These are phyloP conservation scores for Morpho helenor DNA, from an alignment of 2,888 invertebrate species.

Conservation along the genomic window DNA sequence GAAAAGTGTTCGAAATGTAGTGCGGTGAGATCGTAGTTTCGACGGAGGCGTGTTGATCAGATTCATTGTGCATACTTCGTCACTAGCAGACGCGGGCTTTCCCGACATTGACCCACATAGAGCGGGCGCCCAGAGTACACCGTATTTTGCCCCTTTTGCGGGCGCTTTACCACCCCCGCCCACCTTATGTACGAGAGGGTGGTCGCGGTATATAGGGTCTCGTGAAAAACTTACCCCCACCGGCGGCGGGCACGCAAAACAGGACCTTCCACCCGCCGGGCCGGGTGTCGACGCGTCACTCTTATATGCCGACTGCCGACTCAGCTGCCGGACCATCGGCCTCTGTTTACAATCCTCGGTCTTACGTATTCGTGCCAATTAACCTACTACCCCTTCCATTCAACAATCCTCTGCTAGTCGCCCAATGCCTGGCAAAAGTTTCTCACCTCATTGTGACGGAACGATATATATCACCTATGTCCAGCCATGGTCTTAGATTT, in stretches of 20 bases:
- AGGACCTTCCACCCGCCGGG: conserved; percentile 69
- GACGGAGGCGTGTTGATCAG: conserved; percentile 75
- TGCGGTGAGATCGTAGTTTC: conserved; percentile 58
- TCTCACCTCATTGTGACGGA: too few relatives aligned
- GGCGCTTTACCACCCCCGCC: conserved; percentile 77
- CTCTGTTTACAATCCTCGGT: conserved; percentile 24
- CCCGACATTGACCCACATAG: conserved; percentile 81
- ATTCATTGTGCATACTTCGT: conserved; percentile 79
- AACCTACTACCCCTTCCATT: conserved; percentile 6
- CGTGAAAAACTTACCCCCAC: conserved; percentile 79
- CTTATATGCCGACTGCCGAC: conserved; percentile 43
- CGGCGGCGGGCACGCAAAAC: conserved; percentile 74
- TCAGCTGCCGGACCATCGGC: conserved; percentile 40
- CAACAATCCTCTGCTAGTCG: conserved; percentile 5
- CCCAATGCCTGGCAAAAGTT: conserved; percentile 1
- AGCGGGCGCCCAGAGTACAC: conserved; percentile 78
- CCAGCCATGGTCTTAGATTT: too few relatives aligned
- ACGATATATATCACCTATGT: too few relatives aligned
- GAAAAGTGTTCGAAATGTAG: conserved; percentile 32
- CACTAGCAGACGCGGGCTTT: conserved; percentile 79
- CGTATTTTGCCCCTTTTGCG: conserved; percentile 80
- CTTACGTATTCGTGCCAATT: conserved; percentile 17
- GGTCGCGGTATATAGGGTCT: conserved; percentile 79
- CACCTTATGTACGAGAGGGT: conserved; percentile 77
- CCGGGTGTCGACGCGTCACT: conserved; percentile 60